phyloP scores from a whole-genome alignment of 2,888 invertebrate genomes.

The Melanostoma mellinum region DNA sequence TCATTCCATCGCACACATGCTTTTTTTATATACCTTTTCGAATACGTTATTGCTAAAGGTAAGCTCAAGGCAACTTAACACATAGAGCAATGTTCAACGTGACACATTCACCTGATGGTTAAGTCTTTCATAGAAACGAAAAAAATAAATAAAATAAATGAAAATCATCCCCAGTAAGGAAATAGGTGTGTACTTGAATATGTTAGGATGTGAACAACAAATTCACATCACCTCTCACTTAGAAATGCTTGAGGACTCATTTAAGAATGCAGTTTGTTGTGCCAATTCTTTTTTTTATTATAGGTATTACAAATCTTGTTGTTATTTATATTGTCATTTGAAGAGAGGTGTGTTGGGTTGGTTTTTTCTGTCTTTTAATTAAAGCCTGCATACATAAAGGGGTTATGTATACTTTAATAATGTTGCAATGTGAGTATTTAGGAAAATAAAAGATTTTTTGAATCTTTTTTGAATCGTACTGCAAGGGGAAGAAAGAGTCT shows the following conservation, averaged over 20 bases:
- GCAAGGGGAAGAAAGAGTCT: too few species aligned
- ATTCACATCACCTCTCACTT: slow-evolving; percentile 11
- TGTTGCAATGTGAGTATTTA: too few species aligned
- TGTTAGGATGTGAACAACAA: slow-evolving; percentile 33
- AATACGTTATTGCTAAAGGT: slow-evolving; percentile 4
- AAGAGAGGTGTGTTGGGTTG: too few species aligned
- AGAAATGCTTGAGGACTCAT: slow-evolving; percentile 14
- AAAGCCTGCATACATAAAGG: too few species aligned
- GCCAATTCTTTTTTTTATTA: not conserved
- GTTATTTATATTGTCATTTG: too few species aligned
- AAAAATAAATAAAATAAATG: slow-evolving; percentile 2
- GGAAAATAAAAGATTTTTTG: too few species aligned
- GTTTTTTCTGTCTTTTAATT: too few species aligned
- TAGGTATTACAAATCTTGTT: not conserved
- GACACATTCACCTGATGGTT: slow-evolving; percentile 47
- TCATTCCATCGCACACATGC: slow-evolving; percentile 24
- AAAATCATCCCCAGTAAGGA: not conserved
- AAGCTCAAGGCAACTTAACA: slow-evolving; percentile 25
- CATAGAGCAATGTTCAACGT: slow-evolving; percentile 34
- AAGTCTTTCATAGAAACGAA: slow-evolving; percentile 22
- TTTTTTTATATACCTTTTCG: not conserved
- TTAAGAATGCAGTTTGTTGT: slow-evolving; percentile 36
- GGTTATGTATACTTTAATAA: too few species aligned
- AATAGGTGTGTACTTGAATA: slow-evolving; percentile 18
- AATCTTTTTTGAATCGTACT: too few species aligned